Evolutionary conservation across 2,113 vertebrate species (phyloP), one percentile per base, ranked within the genome.

Genomic region (Salvelinus fontinalis): DNA sequence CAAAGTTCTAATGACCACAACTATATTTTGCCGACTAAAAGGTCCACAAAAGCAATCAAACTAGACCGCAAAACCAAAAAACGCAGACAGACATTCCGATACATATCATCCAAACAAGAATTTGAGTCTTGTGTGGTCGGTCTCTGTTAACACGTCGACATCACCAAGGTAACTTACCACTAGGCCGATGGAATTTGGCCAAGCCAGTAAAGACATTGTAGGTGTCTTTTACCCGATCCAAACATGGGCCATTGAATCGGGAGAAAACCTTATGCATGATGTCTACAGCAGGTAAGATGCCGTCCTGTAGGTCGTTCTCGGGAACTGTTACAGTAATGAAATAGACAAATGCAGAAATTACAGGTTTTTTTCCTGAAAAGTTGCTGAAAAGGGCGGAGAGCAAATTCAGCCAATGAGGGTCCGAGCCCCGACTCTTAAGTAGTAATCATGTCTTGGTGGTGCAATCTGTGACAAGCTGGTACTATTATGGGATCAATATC

Each of bases 111-210:
- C 6, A 27, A 51, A 67, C 4, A 18, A 3, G 3, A 29, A 11
- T 11, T 20, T 26, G 3, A 5, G n/a, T 31, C 3, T 22, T 29
- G 4, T 11, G 7, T 31, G 18, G 2, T 27, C 22, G 51, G 3
- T 18, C 14, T 18, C 13, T 71, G 22, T 20, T 12, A 27, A 29
- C 22, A 49, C 14, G 13, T 18, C 8, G 34, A 24, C 5, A 22
- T 83, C 39, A 79, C 78, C 77, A 81, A 70, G 49, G 71, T 59
- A 81, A 91, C 93, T 93, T 88, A 94, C 93, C 93, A 71, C 70
- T 72, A 27, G 75, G 71, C 62, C 34, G 64, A 81, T 90, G 89
- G 80, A 92, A 74, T 75, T 81, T 83, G 54, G 75, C 75, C 69
- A 74, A 59, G 57, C 22, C 24, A 4, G 49, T 27, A 16, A 64